phyloP scores from a whole-genome alignment of 1,140 invertebrate genomes.

The Tribolium madens region DNA sequence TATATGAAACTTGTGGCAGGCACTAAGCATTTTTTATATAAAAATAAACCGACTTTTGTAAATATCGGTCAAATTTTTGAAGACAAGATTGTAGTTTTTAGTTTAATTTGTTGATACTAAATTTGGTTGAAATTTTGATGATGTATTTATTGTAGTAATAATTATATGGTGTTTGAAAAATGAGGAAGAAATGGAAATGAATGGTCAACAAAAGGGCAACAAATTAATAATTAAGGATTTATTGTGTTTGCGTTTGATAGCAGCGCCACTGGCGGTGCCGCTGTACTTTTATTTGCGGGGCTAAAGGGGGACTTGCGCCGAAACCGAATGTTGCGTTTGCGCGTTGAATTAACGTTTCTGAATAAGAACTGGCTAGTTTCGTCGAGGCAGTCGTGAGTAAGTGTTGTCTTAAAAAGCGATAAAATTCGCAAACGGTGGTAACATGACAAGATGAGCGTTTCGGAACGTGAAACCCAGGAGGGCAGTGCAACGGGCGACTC shows the following conservation, averaged over 20 bases:
- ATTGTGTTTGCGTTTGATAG: not conserved
- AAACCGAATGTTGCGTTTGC: not conserved
- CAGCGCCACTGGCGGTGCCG: not conserved
- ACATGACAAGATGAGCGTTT: slow-evolving; percentile 59
- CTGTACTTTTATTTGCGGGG: not conserved
- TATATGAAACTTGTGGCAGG: too few relatives aligned
- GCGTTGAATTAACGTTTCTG: not conserved
- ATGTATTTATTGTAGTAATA: too few relatives aligned
- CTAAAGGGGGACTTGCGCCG: not conserved
- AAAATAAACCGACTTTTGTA: too few relatives aligned
- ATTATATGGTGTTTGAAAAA: too few relatives aligned
- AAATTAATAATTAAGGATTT: too few relatives aligned
- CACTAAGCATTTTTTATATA: too few relatives aligned
- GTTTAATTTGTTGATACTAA: too few relatives aligned
- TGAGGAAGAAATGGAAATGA: too few relatives aligned
- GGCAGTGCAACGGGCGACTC: slow-evolving; percentile 46
- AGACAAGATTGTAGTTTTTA: too few relatives aligned
- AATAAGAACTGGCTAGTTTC: not conserved
- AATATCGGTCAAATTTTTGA: too few relatives aligned
- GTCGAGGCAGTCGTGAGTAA: slow-evolving; percentile 1
- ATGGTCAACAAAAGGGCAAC: too few relatives aligned
- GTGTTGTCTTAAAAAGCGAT: slow-evolving; percentile 7
- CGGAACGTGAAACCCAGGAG: slow-evolving; percentile 53
- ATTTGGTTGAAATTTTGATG: too few relatives aligned
- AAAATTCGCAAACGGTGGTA: slow-evolving; percentile 30